A percentile compares a stretch with the other conserved stretches of the same genome.
phyloP scores from a whole-genome alignment of 2,113 vertebrate genomes.

The Anser brachyrhynchus region DNA sequence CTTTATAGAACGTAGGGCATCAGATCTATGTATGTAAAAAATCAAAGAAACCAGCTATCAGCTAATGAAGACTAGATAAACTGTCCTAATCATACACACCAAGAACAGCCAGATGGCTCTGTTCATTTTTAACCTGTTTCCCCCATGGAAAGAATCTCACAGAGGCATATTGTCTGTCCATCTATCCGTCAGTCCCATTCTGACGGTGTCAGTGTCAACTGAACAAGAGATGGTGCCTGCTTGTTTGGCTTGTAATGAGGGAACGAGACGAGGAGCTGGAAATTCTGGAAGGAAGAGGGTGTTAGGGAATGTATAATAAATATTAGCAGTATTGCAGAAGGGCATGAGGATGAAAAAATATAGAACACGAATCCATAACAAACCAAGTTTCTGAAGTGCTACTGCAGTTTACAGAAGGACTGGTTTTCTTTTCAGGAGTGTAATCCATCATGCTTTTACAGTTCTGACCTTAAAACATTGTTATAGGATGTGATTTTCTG shows the following conservation, averaged over 20 bases:
- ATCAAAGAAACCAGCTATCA: neutral
- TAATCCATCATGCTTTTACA: neutral
- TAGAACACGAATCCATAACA: neutral
- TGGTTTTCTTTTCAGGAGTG: neutral
- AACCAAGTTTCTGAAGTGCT: neutral
- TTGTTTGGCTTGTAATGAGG: neutral
- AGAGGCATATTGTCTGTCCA: neutral
- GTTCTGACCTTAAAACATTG: neutral
- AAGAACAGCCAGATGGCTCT: neutral
- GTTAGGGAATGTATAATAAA: neutral
- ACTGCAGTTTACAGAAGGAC: neutral
- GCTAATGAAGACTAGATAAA: rapidly evolving
- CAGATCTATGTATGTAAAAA: neutral
- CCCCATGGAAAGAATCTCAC: neutral
- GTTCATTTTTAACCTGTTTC: neutral
- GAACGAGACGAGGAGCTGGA: neutral
- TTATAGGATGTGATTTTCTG: neutral
- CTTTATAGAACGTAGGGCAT: neutral
- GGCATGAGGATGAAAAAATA: neutral
- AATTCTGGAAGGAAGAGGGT: neutral
- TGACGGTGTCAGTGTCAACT: neutral
- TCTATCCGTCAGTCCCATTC: neutral
- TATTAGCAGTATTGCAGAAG: neutral
- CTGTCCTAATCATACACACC: neutral
- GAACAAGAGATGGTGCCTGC: neutral